Evolutionary conservation across 2,113 vertebrate species (phyloP), one percentile per base, ranked within the genome.

Genomic region (Indicator maculatus): DNA sequence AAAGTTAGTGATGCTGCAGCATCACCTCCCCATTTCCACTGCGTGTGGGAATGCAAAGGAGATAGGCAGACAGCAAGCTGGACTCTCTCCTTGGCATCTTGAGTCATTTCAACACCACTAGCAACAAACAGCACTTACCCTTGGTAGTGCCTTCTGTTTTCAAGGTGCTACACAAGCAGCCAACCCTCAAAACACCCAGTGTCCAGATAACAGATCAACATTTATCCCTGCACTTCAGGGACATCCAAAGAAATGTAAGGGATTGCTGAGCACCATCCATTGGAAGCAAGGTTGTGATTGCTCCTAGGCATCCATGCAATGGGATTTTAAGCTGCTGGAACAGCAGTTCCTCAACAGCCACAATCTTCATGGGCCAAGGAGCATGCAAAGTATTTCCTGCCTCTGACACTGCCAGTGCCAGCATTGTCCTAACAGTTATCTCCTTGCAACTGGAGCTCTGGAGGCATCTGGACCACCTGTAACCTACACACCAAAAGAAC

Each of bases 41-140:
- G 59, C 84, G 31, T 17, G 55, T 13, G 61, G 75, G 60, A 95
- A 96, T 79, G 85, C 78, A 95, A 93, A 96, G 89, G 70, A 60
- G 71, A 14, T 76, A 24, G 36, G 63, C 93, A 96, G 80, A 82
- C 70, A 71, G 84, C 41, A 64, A 95, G 52, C 83, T 83, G 45
- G 74, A 78, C 24, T 93, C 77, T 18, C 53, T 0, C 20, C 77
- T 91, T 89, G 91, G 66, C 81, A 95, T 87, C 91, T n/a, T 69
- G 74, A 93, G 65, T 87, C 87, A 95, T 86, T 89, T 72, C 18
- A 4, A 78, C 69, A 92, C 38, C 84, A 84, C 26, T 16, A 64
- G 80, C 86, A 93, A 91, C 78, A 89, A 95, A 93, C 15, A 91
- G 58, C 89, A 72, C 38, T 93, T 56, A 56, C 61, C 72, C 65